Base-by-base conservation (phyloP, 1,140 invertebrate species). In the Conus ventricosus region DNA sequence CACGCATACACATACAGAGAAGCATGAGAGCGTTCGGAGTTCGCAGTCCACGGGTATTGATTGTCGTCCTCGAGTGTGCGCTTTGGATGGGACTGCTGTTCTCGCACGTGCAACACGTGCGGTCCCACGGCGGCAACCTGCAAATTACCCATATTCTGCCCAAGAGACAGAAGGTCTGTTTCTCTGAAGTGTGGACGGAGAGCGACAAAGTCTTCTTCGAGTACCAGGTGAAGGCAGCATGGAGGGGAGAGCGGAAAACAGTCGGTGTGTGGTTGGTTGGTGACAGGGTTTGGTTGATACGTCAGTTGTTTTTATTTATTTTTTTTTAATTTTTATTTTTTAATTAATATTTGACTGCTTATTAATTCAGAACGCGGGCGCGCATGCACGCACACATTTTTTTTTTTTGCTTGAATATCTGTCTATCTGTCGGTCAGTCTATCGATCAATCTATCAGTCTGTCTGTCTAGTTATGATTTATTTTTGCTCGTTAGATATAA, bases 141-240 rank as follows among this genome's bases (percentile, higher is more conserved):
- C 85, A 87, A 6, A 55, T 87, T 20, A 87, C 85, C 71, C 80
- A 87, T 53, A 76, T 87, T 39, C 20, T 87, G 71, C 27, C 15
- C 17, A 76, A 57, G 39, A n/a, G 85, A 51, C 83, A 88, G 60
- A 91, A 75, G 87, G 91, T 76, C 87, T 93, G 92, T 84, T 92
- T 94, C 71, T 88, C 84, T 17, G 90, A 93, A 57, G 78, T n/a
- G 88, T 93, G 88, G 80, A 87, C 87, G 57, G 90, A 90, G 15
- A 83, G 84, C 25, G 71, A 76, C 51, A 75, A 27, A 87, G 89
- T 71, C 90, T 91, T 87, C 54, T 90, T 86, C 60, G 85, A 89
- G 84, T 89, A 84, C 57, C 85, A 87, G 85, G 85, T 87, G 51
- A 60, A 60, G 0, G 5, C 57, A 60, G 0, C 57, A 11, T 0